Conservation (phyloP, 2,113 vertebrate species). For the Peromyscus maniculatus region DNA sequence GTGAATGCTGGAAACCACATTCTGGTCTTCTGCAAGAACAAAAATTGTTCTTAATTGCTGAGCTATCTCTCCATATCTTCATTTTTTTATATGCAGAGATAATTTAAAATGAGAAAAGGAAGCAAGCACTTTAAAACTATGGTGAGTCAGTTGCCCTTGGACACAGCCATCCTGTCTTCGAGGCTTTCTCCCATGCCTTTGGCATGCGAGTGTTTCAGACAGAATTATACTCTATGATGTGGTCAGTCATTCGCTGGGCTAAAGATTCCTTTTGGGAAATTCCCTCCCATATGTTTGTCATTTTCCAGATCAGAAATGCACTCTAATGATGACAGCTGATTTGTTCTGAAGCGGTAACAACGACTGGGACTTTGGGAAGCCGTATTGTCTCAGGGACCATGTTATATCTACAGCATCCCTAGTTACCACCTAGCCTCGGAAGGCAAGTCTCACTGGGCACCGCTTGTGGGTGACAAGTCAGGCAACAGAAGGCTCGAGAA, state of each 20-base stretch:
- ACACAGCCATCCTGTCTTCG: neutral
- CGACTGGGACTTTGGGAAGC: neutral
- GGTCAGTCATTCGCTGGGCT: neutral
- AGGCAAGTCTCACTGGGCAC: neutral
- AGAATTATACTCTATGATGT: neutral
- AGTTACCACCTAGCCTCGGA: neutral
- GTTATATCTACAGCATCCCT: neutral
- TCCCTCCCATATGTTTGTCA: neutral
- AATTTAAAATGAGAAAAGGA: slow-evolving; percentile 9
- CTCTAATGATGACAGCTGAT: neutral
- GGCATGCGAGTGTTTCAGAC: neutral
- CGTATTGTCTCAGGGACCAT: neutral
- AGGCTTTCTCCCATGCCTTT: neutral
- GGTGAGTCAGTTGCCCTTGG: neutral
- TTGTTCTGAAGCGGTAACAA: neutral
- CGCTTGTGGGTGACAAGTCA: neutral
- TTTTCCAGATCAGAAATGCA: neutral
- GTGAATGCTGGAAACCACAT: neutral
- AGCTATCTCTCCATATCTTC: neutral
- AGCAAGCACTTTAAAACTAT: neutral
- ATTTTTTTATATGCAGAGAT: neutral
- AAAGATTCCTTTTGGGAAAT: neutral
- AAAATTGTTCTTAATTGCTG: neutral
- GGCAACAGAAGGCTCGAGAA: neutral
- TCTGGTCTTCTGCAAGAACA: neutral